Evolutionary conservation across 1,140 invertebrate species (phyloP).

Genomic region (Musca domestica): DNA sequence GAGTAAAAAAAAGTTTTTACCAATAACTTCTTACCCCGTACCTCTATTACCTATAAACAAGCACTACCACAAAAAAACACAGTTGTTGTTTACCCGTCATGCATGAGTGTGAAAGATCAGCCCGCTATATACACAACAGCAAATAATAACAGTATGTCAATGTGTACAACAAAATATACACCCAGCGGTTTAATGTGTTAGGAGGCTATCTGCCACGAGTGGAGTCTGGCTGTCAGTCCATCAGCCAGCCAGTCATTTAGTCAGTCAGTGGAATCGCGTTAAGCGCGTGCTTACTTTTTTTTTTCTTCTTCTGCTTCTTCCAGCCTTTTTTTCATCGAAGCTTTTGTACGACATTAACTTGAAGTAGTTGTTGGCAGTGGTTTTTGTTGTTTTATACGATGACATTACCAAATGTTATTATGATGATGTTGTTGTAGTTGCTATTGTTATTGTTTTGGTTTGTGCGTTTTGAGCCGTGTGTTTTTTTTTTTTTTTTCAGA

Average conservation of each 20-base stretch:
- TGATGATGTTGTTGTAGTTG: background rate
- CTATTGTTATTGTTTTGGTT: background rate
- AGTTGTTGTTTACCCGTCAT: background rate
- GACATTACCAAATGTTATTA: conserved; percentile 17
- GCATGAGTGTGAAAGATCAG: too few relatives aligned
- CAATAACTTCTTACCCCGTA: too few relatives aligned
- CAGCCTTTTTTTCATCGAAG: background rate
- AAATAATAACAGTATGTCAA: conserved; percentile 10
- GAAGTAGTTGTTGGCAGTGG: background rate
- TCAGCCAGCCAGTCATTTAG: background rate
- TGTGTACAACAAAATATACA: background rate
- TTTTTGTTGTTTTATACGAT: conserved; percentile 4
- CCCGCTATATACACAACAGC: background rate
- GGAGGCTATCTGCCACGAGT: too few relatives aligned
- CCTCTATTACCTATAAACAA: background rate
- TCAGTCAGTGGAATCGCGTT: background rate
- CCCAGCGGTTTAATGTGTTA: background rate
- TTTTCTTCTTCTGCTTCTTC: background rate
- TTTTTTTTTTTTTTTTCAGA: too few relatives aligned
- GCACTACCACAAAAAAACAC: background rate
- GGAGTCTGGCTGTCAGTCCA: background rate
- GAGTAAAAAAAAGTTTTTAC: too few relatives aligned
- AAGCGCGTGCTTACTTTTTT: conserved; percentile 17
- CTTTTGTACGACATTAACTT: background rate
- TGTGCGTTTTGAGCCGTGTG: background rate